A percentile compares a stretch with the other conserved stretches of the same genome.
Conservation (phyloP, 2,797 vertebrate species). For the Phataginus tetradactyla region DNA sequence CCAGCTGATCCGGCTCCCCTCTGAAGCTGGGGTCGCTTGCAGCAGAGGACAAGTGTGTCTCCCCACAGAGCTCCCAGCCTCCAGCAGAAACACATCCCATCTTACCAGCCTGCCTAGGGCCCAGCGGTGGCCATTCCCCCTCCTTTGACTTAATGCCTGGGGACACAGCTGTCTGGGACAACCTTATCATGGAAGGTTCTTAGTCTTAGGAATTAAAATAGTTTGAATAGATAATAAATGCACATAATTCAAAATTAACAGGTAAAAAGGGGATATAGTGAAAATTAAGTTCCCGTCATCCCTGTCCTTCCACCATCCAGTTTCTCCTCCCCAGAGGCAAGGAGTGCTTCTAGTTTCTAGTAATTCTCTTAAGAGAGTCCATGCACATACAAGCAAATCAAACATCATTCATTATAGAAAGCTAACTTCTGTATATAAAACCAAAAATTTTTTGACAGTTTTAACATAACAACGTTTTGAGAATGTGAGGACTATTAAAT, state of each 20-base stretch:
- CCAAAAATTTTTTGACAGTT: no score
- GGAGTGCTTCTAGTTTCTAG: background rate
- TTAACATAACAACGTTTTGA: no score
- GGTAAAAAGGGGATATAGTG: background rate
- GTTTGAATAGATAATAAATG: background rate
- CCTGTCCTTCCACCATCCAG: no score
- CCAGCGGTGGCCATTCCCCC: accelerated
- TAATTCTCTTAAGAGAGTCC: background rate
- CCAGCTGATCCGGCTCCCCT: background rate
- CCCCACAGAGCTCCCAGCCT: background rate
- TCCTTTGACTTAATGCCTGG: background rate
- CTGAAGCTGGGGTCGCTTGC: background rate
- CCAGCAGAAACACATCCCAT: background rate
- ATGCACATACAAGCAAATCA: background rate
- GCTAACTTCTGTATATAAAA: no score
- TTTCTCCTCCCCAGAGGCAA: background rate
- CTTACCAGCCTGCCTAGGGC: background rate
- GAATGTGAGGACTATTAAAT: no score
- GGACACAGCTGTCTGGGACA: background rate
- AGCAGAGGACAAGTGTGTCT: background rate
- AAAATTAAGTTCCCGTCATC: background rate
- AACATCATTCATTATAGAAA: no score
- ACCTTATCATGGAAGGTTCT: background rate
- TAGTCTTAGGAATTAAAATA: background rate
- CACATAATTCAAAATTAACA: background rate